A percentile compares a stretch with the other conserved stretches of the same genome.
phyloP scores from a whole-genome alignment of 2,113 vertebrate genomes.

The Phylloscopus whistleri region DNA sequence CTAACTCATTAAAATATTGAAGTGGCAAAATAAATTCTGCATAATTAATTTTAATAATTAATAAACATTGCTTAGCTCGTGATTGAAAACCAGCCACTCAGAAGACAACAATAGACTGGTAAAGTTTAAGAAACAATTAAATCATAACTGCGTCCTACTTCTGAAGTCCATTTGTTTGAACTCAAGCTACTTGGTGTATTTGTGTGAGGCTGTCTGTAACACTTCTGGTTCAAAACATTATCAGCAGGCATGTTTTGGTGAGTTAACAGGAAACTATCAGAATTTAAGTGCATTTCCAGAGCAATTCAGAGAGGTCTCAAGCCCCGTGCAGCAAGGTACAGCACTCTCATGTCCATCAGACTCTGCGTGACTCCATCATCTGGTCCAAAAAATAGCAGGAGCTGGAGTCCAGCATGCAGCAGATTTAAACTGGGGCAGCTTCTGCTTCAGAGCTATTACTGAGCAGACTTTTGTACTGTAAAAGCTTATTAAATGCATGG shows the following conservation, averaged over 20 bases:
- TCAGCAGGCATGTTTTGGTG: not conserved
- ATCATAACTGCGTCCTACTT: not conserved
- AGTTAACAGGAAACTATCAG: not conserved
- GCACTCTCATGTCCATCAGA: not conserved
- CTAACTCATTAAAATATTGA: not conserved
- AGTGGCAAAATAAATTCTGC: not conserved
- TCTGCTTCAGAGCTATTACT: not conserved
- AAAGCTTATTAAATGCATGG: conserved; percentile 21
- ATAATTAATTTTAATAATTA: not conserved
- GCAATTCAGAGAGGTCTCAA: not conserved
- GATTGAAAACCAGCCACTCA: not conserved
- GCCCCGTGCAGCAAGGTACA: accelerated
- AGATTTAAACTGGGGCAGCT: not conserved
- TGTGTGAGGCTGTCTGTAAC: not conserved
- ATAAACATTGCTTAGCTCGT: not conserved
- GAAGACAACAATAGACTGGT: not conserved
- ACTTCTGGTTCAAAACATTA: not conserved
- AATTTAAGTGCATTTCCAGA: not conserved
- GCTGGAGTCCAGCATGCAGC: not conserved
- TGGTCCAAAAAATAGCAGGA: not conserved
- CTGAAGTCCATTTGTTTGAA: not conserved
- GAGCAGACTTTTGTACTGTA: not conserved
- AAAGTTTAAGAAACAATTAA: not conserved
- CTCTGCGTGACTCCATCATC: not conserved
- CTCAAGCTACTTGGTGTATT: not conserved